phyloP scores from a whole-genome alignment of 2,113 vertebrate genomes.

The Puma concolor region DNA sequence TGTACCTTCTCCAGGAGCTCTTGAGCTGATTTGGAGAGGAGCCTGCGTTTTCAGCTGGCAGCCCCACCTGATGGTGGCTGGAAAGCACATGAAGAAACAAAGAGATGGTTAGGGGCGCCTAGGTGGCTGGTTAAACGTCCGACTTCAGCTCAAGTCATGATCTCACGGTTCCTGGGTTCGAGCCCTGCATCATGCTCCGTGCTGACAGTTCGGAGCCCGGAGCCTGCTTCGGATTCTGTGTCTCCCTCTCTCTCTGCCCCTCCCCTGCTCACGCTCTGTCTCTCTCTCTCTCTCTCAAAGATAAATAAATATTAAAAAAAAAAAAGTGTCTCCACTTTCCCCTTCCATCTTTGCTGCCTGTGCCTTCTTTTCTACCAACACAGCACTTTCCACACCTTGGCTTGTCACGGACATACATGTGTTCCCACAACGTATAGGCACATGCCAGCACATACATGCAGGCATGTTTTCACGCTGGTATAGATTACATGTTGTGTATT shows the following conservation, averaged over 20 bases:
- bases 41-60: accelerated
- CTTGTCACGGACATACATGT: background rate
- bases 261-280: too few relatives aligned
- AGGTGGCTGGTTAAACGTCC: too few relatives aligned
- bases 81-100: background rate
- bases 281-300: too few relatives aligned
- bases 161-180: too few relatives aligned
- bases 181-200: too few relatives aligned
- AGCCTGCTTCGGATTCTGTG: too few relatives aligned
- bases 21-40: too few relatives aligned
- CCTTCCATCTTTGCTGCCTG: background rate
- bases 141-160: too few relatives aligned
- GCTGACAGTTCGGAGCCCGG: too few relatives aligned
- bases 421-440: background rate
- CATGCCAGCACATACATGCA: background rate
- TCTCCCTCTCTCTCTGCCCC: too few relatives aligned
- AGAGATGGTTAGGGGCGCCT: too few relatives aligned
- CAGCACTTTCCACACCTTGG: background rate
- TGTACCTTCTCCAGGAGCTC: accelerated
- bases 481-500: background rate
- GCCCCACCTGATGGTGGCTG: background rate
- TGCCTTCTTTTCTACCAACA: background rate
- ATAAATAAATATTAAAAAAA: too few relatives aligned
- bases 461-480: background rate
- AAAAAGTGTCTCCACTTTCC: background rate